Percentiles rank a stretch among this genome's conserved stretches.
These are phyloP conservation scores for Hyaena hyaena DNA, from an alignment of 2,113 vertebrate species.

Conservation along the genomic window DNA sequence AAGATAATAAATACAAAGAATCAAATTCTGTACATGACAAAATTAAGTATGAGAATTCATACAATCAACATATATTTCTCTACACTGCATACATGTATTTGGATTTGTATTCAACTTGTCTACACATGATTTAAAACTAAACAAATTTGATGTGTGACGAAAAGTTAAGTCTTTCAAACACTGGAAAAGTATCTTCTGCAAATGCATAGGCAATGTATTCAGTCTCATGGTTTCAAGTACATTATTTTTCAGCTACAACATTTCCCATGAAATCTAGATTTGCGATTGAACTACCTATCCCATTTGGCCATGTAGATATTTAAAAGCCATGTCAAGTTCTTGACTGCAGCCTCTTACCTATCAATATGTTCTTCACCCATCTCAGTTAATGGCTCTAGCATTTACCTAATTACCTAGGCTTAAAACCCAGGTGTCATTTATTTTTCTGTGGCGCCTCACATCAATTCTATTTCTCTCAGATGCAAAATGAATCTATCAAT, in stretches of 20 bases:
- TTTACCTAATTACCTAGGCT: neutral
- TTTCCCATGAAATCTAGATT: slow-evolving; percentile 16
- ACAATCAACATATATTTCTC: neutral
- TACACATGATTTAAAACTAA: neutral
- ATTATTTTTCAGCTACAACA: neutral
- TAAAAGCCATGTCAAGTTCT: slow-evolving; percentile 9
- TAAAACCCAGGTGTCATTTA: neutral
- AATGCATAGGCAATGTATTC: neutral
- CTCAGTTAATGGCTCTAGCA: neutral
- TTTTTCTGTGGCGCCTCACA: neutral
- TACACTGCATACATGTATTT: neutral
- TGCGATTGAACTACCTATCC: neutral
- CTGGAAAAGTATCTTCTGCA: neutral
- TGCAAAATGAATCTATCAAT: neutral
- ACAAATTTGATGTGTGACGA: neutral
- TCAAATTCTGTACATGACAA: neutral
- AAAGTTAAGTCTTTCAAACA: slow-evolving; percentile 1
- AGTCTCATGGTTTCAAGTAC: neutral
- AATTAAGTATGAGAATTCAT: neutral
- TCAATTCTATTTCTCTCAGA: neutral
- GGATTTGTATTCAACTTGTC: slow-evolving; percentile 4
- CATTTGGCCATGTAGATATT: slow-evolving; percentile 26
- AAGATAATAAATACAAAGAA: neutral
- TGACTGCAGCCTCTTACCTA: neutral
- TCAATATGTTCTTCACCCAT: neutral